Base-by-base conservation (phyloP, 2,888 invertebrate genomes). In the Ceramica pisi region DNA sequence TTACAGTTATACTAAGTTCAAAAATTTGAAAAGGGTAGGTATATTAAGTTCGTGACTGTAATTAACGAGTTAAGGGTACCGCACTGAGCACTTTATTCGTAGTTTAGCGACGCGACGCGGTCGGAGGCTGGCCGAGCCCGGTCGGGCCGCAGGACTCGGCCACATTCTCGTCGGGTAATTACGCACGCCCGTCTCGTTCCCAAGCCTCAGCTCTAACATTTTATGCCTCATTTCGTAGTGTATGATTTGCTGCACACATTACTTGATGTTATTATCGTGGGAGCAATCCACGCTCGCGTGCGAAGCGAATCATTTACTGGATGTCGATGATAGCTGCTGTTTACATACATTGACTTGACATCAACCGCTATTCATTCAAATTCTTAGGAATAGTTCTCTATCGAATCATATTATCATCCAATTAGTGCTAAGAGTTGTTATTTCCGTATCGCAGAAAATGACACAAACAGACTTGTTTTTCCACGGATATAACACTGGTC, bases 111-210 rank as follows among this genome's bases (percentile, higher is more conserved):
- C 21, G 50, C 89, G 90, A 82, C 83, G 89, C 85, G 90, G 92
- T 87, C 84, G 80, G 90, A 91, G 92, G 90, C 91, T 89, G 91
- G 76, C 86, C 84, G 89, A 87, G 93, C 92, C 92, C 90, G 91
- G 75, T 86, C 84, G 89, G 88, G 93, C 92, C 92, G 90, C 93
- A 93, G 94, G 93, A 92, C 92, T 90, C 86, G 89, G 92, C 92
- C 94, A 93, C 95, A 94, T 95, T 95, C 95, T 92, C 92, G 93
- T 86, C 92, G 93, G 94, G 93, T 93, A 95, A 95, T 95, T 95
- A 95, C 94, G 92, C 92, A 92, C 93, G 93, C 92, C 89, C 91
- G 91, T 92, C 91, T 92, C 92, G 92, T 93, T 94, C 92, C 93
- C 94, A 94, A 93, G 93, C 92, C 88, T 90, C 90, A 84, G 89